A percentile compares a stretch with the other conserved stretches of the same genome.
Evolutionary conservation across 30 jellyfish, hydroid and myxozoan genomes (phyloP).

Genomic region (Pelagia noctiluca): DNA sequence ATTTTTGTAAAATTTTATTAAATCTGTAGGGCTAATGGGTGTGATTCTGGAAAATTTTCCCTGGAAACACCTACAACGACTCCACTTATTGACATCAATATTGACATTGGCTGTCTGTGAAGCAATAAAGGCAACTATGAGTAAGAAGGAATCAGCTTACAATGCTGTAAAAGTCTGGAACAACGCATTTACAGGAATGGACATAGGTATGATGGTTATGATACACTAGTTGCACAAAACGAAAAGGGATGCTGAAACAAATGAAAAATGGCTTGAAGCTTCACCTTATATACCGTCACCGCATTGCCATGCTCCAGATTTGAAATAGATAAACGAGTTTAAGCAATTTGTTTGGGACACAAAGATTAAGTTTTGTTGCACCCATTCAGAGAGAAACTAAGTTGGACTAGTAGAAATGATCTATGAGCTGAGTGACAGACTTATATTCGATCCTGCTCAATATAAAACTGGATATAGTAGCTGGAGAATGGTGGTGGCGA

Average conservation of each 20-base stretch:
- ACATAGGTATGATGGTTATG: background rate
- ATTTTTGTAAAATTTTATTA: no score
- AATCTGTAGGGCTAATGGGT: no score
- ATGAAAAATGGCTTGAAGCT: background rate
- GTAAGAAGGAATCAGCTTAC: background rate
- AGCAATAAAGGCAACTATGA: background rate
- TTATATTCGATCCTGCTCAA: no score
- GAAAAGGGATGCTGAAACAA: background rate
- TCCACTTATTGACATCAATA: background rate
- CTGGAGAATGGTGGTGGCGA: no score
- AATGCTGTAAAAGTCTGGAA: background rate
- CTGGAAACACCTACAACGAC: no score
- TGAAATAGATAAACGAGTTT: background rate
- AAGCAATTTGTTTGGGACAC: background rate
- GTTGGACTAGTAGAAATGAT: no score
- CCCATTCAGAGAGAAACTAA: no score
- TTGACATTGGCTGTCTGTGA: background rate
- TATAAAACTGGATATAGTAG: no score
- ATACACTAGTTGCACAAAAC: background rate
- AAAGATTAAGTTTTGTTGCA: background rate
- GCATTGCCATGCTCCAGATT: background rate
- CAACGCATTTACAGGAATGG: background rate
- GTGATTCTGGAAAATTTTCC: no score
- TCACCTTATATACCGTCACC: background rate
- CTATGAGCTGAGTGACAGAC: no score